phyloP scores from a whole-genome alignment of 2,888 invertebrate genomes.

The Melanotus villosus region DNA sequence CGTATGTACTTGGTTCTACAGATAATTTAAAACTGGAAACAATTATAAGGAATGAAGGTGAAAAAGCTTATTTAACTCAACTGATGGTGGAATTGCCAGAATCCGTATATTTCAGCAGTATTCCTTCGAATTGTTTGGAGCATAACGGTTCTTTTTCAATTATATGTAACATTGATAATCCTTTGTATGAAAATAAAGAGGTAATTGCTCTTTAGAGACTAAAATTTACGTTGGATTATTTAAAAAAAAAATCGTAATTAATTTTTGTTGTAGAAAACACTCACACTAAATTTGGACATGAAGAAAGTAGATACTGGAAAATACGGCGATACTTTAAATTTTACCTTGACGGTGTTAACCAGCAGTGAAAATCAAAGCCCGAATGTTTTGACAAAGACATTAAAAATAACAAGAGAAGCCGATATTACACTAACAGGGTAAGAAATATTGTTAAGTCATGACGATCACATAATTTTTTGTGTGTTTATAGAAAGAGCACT shows the following conservation, averaged over 20 bases:
- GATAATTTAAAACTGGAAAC: slow-evolving; percentile 58
- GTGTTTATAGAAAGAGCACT: slow-evolving; percentile 60
- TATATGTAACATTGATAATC: slow-evolving; percentile 61
- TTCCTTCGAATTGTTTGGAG: slow-evolving; percentile 55
- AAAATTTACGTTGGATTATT: no score
- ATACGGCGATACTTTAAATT: slow-evolving; percentile 51
- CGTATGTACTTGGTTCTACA: slow-evolving; percentile 62
- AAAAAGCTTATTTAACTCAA: slow-evolving; percentile 70
- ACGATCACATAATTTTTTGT: no score
- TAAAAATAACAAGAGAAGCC: slow-evolving; percentile 62
- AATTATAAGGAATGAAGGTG: slow-evolving; percentile 66
- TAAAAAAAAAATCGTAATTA: no score
- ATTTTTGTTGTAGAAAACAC: slow-evolving; percentile 54
- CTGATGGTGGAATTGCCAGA: slow-evolving; percentile 68
- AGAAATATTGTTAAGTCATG: slow-evolving; percentile 36
- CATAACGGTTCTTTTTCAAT: slow-evolving; percentile 53
- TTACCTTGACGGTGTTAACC: slow-evolving; percentile 61
- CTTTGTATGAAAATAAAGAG: slow-evolving; percentile 53
- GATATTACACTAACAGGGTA: slow-evolving; percentile 66
- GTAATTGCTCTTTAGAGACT: no score
- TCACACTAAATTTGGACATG: slow-evolving; percentile 60
- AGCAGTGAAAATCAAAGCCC: slow-evolving; percentile 62
- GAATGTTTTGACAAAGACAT: slow-evolving; percentile 51
- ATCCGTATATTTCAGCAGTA: slow-evolving; percentile 55
- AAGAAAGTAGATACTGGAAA: slow-evolving; percentile 55